Evolutionary conservation across 2,113 vertebrate species (phyloP).

Genomic region (human): DNA sequence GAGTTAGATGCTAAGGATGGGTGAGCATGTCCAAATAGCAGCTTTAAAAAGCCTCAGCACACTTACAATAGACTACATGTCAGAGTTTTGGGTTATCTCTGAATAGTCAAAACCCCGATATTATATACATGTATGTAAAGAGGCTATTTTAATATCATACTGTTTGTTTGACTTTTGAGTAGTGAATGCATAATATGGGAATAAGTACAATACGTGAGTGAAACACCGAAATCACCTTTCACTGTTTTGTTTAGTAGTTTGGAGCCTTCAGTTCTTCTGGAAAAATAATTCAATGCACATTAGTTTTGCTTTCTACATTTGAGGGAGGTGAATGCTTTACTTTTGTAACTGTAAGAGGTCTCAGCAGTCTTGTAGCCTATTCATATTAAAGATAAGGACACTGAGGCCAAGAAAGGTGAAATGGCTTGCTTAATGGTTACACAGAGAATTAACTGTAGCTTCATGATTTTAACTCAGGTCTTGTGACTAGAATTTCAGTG

Average conservation of each 20-base stretch:
- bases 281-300: neutral
- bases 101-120: neutral
- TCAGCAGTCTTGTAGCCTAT: neutral
- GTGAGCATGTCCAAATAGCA: neutral
- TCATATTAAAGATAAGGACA: slow-evolving; percentile 28
- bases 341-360: neutral
- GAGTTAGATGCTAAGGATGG: neutral
- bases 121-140: neutral
- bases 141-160: neutral
- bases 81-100: neutral
- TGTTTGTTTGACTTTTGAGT: neutral
- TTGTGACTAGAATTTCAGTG: neutral
- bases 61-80: neutral
- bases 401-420: neutral
- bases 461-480: neutral
- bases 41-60: neutral
- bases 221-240: neutral
- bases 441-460: neutral
- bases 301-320: slow-evolving; percentile 15
- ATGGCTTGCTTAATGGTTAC: neutral
- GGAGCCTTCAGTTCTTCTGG: neutral
- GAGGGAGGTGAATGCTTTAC: neutral
- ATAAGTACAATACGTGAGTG: neutral
- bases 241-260: neutral
- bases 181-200: neutral